Conservation (phyloP, 2,888 invertebrate genomes). For the Drosophila phalerata region DNA sequence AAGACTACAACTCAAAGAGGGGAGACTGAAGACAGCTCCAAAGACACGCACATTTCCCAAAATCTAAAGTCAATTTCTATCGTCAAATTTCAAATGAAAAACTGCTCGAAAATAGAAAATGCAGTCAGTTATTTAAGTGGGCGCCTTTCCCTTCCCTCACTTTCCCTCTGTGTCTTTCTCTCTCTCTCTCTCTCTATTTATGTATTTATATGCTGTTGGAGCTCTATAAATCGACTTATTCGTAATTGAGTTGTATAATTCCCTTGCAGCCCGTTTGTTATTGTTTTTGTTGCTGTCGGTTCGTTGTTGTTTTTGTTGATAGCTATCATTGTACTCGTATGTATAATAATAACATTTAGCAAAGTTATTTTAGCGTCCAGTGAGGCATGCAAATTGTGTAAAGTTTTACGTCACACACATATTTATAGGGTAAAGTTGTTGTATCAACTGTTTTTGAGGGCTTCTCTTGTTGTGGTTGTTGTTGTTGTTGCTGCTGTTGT, state of each 20-base stretch:
- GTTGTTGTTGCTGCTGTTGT: not conserved
- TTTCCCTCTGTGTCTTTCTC: not conserved
- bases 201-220: constrained; percentile 28
- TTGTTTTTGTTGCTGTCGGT: constrained; percentile 22
- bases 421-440: constrained; percentile 23
- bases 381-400: constrained; percentile 74
- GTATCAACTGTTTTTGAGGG: constrained; percentile 29
- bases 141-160: not conserved
- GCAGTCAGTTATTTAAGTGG: constrained; percentile 45
- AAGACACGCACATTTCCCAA: constrained; percentile 37
- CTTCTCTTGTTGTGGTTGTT: not conserved
- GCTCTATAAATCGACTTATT: constrained; percentile 15
- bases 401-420: constrained; percentile 42
- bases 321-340: constrained; percentile 29
- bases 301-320: constrained; percentile 20
- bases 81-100: constrained; percentile 54
- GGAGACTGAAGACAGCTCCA: not conserved
- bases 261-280: constrained; percentile 24
- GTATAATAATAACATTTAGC: constrained; percentile 70
- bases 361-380: constrained; percentile 67
- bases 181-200: not conserved
- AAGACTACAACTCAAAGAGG: constrained; percentile 5
- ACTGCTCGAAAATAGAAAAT: constrained; percentile 72
- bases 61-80: constrained; percentile 53
- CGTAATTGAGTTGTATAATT: constrained; percentile 66